Conservation (phyloP, 1,140 invertebrate species). For the Argopecten irradians region DNA sequence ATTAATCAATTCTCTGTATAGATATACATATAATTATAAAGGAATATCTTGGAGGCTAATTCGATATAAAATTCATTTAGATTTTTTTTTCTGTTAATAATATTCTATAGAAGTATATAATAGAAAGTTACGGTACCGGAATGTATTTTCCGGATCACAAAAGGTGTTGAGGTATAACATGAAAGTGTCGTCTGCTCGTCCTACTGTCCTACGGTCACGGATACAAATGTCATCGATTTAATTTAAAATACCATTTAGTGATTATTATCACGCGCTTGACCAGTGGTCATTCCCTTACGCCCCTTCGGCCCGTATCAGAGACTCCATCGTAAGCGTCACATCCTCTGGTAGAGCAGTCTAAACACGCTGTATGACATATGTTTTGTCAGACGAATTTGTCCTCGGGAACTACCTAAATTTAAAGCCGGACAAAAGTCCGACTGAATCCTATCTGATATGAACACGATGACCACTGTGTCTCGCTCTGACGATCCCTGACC, state of each 20-base stretch:
- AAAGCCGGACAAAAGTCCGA: constrained; percentile 14
- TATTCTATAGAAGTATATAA: too few species aligned
- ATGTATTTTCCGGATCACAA: neutral
- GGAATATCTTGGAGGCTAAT: too few species aligned
- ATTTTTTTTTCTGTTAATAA: too few species aligned
- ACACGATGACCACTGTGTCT: neutral
- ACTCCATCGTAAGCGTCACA: neutral
- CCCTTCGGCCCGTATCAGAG: neutral
- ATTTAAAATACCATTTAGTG: neutral
- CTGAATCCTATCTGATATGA: constrained; percentile 11
- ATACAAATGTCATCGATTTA: neutral
- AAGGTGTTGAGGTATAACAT: neutral
- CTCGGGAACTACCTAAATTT: constrained; percentile 13
- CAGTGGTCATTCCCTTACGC: constrained; percentile 11
- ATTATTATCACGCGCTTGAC: constrained; percentile 10
- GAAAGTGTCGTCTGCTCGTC: neutral
- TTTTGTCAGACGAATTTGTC: constrained; percentile 11
- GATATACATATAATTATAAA: too few species aligned
- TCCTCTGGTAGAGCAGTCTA: neutral
- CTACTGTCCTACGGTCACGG: neutral
- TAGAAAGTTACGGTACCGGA: too few species aligned
- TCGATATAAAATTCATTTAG: too few species aligned
- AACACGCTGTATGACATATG: neutral
- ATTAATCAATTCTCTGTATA: too few species aligned
- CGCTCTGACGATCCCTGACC: neutral